Percentiles rank a stretch among this genome's conserved stretches.
phyloP scores from a whole-genome alignment of 2,113 vertebrate genomes.

The Paradoxurus hermaphroditus region DNA sequence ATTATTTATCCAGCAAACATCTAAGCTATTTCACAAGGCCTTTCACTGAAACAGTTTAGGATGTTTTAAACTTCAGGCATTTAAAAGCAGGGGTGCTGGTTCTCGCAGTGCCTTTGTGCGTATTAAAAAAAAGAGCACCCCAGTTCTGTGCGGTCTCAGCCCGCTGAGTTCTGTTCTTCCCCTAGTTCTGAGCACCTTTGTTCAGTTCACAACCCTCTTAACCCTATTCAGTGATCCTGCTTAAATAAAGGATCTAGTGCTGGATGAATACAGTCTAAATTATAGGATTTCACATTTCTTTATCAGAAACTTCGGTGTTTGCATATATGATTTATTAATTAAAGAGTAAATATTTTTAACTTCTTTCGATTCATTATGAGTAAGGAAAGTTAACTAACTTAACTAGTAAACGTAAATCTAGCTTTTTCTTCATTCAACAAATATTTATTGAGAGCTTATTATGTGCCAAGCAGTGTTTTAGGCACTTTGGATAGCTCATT shows the following conservation, averaged over 20 bases:
- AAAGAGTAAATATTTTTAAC: background rate
- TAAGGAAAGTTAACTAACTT: too few relatives aligned
- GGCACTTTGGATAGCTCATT: background rate
- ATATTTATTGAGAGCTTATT: background rate
- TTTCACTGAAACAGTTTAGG: background rate
- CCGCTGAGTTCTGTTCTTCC: background rate
- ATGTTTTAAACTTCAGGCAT: background rate
- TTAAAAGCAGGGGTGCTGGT: background rate
- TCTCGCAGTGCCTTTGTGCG: background rate
- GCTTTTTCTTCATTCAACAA: slow-evolving; percentile 6
- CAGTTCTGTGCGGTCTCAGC: background rate
- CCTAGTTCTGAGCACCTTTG: background rate
- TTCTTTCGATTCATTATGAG: background rate
- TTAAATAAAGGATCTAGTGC: background rate
- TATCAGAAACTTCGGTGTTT: background rate
- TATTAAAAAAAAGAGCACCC: background rate
- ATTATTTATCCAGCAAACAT: background rate
- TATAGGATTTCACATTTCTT: background rate
- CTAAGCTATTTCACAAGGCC: background rate
- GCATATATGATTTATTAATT: background rate
- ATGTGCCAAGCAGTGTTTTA: background rate
- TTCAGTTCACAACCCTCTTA: background rate
- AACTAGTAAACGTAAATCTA: background rate
- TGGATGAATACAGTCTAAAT: background rate
- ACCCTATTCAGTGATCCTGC: background rate